Evolutionary conservation across 2,888 invertebrate genomes (phyloP).

Genomic region (Acronicta psi): DNA sequence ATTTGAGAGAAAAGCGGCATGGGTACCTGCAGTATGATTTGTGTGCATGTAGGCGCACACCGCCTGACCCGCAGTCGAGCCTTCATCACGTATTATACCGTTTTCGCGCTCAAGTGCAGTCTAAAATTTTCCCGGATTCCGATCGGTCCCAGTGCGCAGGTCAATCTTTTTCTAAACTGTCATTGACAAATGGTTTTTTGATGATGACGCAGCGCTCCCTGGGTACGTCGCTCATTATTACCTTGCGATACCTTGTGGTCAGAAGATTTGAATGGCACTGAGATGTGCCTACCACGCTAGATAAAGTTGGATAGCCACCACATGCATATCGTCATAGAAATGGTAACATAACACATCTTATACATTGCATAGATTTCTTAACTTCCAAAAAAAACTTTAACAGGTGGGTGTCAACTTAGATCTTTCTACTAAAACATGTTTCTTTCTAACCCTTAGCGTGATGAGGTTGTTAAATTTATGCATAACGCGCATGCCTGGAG

Average conservation of each 20-base stretch:
- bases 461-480: constrained; percentile 33
- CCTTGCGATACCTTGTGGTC: too few species aligned
- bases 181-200: constrained; percentile 12
- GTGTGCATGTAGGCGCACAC: background rate
- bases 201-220: constrained; percentile 3
- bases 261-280: background rate
- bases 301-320: constrained; percentile 47
- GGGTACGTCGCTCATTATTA: constrained; percentile 4
- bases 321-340: constrained; percentile 44
- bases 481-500: background rate
- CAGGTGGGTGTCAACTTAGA: background rate
- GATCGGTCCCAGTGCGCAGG: background rate
- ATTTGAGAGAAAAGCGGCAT: background rate
- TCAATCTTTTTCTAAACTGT: constrained; percentile 8
- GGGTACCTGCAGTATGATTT: background rate
- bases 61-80: constrained; percentile 8
- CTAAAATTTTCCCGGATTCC: background rate
- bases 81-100: constrained; percentile 1
- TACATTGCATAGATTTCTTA: constrained; percentile 14
- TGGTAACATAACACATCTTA: constrained; percentile 15
- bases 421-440: background rate
- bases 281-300: background rate
- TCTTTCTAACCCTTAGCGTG: constrained; percentile 36
- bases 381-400: constrained; percentile 1
- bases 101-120: background rate